These are phyloP conservation scores for Labeo catla DNA, from an alignment of 2,113 vertebrate genomes.

Conservation along the genomic window DNA sequence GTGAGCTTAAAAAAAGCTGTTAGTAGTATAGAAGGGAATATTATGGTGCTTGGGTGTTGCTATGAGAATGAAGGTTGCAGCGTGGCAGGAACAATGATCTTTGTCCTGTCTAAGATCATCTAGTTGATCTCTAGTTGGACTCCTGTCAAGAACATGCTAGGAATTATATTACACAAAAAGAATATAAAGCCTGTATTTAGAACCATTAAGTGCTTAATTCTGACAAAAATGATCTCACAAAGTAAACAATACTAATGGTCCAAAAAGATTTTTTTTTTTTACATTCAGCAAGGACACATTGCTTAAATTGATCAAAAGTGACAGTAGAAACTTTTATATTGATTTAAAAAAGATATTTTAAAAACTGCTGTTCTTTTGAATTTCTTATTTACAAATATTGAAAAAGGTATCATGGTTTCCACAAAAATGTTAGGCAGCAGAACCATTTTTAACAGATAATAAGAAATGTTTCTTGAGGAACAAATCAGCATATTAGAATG, in stretches of 20 bases:
- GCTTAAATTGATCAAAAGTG: neutral
- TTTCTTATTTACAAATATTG: neutral
- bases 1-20: constrained; percentile 5
- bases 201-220: neutral
- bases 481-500: neutral
- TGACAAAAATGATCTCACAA: neutral
- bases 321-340: neutral
- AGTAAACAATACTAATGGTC: neutral
- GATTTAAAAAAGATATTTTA: neutral
- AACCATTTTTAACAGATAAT: neutral
- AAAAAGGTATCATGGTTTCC: neutral
- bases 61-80: neutral
- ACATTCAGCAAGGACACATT: neutral
- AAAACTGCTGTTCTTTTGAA: neutral
- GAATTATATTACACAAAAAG: neutral
- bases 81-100: constrained; percentile 22
- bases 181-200: neutral
- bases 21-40: constrained; percentile 24
- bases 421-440: neutral
- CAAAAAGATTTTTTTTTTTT: neutral
- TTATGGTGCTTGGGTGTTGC: neutral
- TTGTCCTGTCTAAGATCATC: neutral
- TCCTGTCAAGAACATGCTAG: neutral
- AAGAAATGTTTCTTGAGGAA: neutral
- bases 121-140: neutral